Conservation (phyloP, 2,797 vertebrate genomes). For the Eupleurogrammus muticus region DNA sequence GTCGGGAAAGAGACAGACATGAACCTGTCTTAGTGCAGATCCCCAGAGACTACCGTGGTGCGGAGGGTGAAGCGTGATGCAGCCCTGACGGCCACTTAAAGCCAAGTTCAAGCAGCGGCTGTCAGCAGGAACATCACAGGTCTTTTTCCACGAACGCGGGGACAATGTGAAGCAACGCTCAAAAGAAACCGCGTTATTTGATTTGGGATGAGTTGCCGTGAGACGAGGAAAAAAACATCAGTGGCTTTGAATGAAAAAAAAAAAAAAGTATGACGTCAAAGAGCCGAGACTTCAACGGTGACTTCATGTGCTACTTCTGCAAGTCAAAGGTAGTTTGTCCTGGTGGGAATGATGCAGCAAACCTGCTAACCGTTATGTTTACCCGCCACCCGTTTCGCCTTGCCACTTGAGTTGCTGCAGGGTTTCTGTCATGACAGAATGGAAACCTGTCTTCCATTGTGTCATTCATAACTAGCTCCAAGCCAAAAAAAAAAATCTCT, state of each 20-base stretch:
- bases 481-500: constrained; percentile 23
- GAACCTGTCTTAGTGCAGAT: constrained; percentile 69
- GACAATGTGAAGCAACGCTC: constrained; percentile 46
- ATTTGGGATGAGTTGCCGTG: constrained; percentile 70
- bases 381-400: constrained; percentile 19
- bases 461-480: constrained; percentile 42
- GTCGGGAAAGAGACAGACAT: constrained; percentile 74
- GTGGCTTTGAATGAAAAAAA: constrained; percentile 22
- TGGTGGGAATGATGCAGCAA: constrained; percentile 34
- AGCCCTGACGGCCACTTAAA: constrained; percentile 51
- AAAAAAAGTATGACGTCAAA: constrained; percentile 39
- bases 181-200: constrained; percentile 55
- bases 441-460: constrained; percentile 59
- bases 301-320: constrained; percentile 39
- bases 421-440: constrained; percentile 64
- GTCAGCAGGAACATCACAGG: constrained; percentile 49
- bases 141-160: constrained; percentile 43
- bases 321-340: constrained; percentile 30
- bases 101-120: constrained; percentile 38
- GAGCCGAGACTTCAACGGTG: constrained; percentile 32
- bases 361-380: constrained; percentile 27
- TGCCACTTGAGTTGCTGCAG: constrained; percentile 51
- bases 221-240: constrained; percentile 54
- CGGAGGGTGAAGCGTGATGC: constrained; percentile 43
- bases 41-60: constrained; percentile 36